Evolutionary conservation across 1,140 invertebrate genomes (phyloP).

Genomic region (fruit fly (Drosophila melanogaster)): DNA sequence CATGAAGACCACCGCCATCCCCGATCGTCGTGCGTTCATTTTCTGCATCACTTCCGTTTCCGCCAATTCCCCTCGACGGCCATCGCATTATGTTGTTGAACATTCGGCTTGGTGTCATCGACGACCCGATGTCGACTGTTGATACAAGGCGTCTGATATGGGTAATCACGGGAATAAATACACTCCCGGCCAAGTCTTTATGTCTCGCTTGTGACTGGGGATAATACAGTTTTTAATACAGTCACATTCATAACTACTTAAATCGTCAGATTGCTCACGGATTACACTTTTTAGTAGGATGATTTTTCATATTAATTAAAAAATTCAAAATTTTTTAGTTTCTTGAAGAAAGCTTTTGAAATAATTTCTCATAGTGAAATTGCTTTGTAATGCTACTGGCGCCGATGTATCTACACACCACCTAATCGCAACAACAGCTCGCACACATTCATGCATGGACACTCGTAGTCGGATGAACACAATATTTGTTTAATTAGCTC

Average conservation of each 20-base stretch:
- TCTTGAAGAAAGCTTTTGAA: too few species aligned
- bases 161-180: constrained; percentile 13
- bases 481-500: constrained; percentile 80
- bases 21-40: constrained; percentile 6
- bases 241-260: too few species aligned
- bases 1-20: constrained; percentile 6
- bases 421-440: neutral
- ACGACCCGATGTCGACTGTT: constrained; percentile 51
- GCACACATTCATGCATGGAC: constrained; percentile 4
- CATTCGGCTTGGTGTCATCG: constrained; percentile 63
- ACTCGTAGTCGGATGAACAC: constrained; percentile 9
- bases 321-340: neutral
- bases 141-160: constrained; percentile 59
- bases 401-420: neutral
- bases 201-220: neutral
- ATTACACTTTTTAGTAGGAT: too few species aligned
- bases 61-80: constrained; percentile 9
- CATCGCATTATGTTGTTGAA: constrained; percentile 68
- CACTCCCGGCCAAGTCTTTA: neutral
- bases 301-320: neutral
- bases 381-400: neutral
- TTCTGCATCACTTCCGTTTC: constrained; percentile 23
- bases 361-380: neutral
- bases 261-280: too few species aligned
- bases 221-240: too few species aligned